Percentiles rank a stretch among this genome's conserved stretches.
phyloP scores from a whole-genome alignment of 35 echinoderm and acorn worm genomes.

The Hemicentrotus pulcherrimus region DNA sequence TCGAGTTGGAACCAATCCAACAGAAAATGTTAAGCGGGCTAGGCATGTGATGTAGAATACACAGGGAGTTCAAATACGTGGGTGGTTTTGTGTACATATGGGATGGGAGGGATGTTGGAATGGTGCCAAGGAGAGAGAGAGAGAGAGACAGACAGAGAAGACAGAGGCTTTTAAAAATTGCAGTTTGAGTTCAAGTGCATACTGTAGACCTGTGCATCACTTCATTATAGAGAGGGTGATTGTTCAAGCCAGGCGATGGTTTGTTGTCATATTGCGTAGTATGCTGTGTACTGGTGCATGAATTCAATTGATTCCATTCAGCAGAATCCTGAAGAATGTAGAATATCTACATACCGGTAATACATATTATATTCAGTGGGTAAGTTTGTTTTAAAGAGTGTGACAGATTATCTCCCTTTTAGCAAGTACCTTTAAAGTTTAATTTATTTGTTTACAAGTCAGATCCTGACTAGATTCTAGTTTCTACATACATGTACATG shows the following conservation, averaged over 20 bases:
- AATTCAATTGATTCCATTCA: neutral
- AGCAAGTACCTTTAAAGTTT: no score
- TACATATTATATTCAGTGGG: neutral
- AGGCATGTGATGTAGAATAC: neutral
- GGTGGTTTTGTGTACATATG: neutral
- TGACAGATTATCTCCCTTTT: no score
- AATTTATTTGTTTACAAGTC: no score
- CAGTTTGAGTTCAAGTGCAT: neutral
- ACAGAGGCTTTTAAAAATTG: neutral
- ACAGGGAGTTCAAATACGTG: neutral
- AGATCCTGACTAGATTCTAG: no score
- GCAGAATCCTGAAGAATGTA: neutral
- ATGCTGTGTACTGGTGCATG: neutral
- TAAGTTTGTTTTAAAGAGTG: neutral
- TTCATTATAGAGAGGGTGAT: neutral
- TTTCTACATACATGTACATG: no score
- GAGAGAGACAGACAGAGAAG: neutral
- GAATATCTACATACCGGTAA: no score
- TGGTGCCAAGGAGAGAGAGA: neutral
- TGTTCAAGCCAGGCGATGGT: neutral
- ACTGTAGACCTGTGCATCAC: no score
- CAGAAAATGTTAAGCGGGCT: neutral
- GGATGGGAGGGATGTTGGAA: neutral
- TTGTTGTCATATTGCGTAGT: slow-evolving; percentile 1
- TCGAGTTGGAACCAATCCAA: neutral